A percentile compares a stretch with the other conserved stretches of the same genome.
Evolutionary conservation across 2,113 vertebrate species (phyloP).

Genomic region (Rhipidura dahli): DNA sequence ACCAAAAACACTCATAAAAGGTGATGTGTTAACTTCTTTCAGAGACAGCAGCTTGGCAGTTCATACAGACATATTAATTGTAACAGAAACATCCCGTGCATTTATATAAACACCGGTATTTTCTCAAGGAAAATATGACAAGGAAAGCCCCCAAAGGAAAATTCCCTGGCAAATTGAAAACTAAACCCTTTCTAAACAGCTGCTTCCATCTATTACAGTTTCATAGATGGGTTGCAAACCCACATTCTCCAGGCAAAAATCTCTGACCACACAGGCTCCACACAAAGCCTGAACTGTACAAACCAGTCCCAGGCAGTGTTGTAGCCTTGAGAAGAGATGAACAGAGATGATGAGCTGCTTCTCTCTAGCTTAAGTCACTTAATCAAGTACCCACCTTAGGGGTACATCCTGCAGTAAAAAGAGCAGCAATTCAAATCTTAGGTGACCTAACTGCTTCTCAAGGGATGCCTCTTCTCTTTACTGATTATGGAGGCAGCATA

Average conservation of each 20-base stretch:
- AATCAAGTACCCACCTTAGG: not conserved
- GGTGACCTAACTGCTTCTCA: constrained; percentile 24
- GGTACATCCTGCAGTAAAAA: not conserved
- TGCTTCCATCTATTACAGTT: not conserved
- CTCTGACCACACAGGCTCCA: not conserved
- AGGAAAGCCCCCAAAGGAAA: constrained; percentile 9
- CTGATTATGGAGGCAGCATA: constrained; percentile 39
- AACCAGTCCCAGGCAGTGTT: not conserved
- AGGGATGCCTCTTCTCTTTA: constrained; percentile 34
- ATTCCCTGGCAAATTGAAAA: not conserved
- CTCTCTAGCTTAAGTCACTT: not conserved
- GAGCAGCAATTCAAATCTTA: constrained; percentile 8
- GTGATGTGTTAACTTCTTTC: not conserved
- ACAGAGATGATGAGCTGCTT: not conserved
- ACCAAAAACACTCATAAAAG: not conserved
- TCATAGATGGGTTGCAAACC: not conserved
- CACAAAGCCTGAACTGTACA: not conserved
- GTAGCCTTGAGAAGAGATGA: not conserved
- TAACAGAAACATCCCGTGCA: not conserved
- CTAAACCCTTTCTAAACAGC: not conserved
- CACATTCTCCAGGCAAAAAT: not conserved
- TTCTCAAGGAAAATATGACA: constrained; percentile 23
- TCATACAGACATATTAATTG: constrained; percentile 17
- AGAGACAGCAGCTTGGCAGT: constrained; percentile 22
- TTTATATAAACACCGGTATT: constrained; percentile 1